These are phyloP conservation scores for Larimichthys polyactis DNA, from an alignment of 2,113 vertebrate genomes.

Conservation along the genomic window DNA sequence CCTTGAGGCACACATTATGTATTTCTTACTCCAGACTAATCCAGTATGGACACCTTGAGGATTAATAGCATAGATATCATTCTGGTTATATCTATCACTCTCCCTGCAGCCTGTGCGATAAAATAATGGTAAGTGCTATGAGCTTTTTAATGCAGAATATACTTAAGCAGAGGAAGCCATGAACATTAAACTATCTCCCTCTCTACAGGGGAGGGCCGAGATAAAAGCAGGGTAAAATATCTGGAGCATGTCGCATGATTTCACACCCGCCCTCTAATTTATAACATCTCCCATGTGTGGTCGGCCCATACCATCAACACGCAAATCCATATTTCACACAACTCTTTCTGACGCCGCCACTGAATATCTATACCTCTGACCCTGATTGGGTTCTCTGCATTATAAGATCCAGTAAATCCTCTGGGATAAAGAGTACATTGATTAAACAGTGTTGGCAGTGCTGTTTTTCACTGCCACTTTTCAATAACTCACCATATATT, in stretches of 20 bases:
- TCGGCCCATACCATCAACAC: neutral
- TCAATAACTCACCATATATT: neutral
- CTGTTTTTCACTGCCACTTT: neutral
- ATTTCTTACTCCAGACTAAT: neutral
- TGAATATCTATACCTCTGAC: slow-evolving; percentile 27
- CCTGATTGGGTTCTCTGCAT: neutral
- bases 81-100: too few species aligned
- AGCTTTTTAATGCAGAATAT: slow-evolving; percentile 4
- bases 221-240: slow-evolving; percentile 26
- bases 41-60: neutral
- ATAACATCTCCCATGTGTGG: slow-evolving; percentile 20
- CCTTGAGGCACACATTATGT: neutral
- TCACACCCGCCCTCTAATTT: slow-evolving; percentile 18
- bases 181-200: slow-evolving; percentile 2
- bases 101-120: neutral
- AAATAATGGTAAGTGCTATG: slow-evolving; percentile 8
- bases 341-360: slow-evolving; percentile 8
- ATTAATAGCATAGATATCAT: neutral
- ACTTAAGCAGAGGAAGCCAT: neutral
- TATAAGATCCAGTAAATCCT: slow-evolving; percentile 17
- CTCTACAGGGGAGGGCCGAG: neutral
- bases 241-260: slow-evolving; percentile 6
- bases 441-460: neutral
- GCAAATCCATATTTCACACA: slow-evolving; percentile 38
- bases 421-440: neutral